Percentiles rank a stretch among this genome's conserved stretches.
Evolutionary conservation across 2,113 vertebrate genomes (phyloP).

Genomic region (Ramphastos sulfuratus): DNA sequence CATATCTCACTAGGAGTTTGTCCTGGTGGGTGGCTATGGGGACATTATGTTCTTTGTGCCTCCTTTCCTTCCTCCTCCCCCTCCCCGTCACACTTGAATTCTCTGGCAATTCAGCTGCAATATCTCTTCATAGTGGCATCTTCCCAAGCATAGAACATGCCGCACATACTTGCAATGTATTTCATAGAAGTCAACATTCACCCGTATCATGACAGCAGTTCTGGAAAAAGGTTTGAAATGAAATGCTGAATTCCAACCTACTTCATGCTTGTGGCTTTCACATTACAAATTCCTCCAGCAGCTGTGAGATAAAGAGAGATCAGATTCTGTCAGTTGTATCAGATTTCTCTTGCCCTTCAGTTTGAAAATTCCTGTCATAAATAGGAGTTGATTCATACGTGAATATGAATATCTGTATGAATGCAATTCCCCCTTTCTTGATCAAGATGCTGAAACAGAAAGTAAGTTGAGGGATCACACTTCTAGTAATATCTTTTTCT

Average conservation of each 20-base stretch:
- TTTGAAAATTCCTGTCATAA: neutral
- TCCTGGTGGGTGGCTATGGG: constrained; percentile 58
- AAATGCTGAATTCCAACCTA: constrained; percentile 20
- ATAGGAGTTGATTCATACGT: neutral
- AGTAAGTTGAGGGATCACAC: neutral
- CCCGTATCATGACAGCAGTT: neutral
- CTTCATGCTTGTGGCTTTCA: constrained; percentile 5
- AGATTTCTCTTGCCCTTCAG: constrained; percentile 7
- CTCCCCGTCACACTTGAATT: neutral
- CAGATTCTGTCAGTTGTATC: neutral
- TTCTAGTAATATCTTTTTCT: neutral
- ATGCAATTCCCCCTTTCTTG: neutral
- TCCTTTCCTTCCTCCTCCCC: constrained; percentile 42
- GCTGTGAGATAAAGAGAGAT: neutral
- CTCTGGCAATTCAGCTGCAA: neutral
- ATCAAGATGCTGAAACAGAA: constrained; percentile 2
- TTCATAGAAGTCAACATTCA: constrained; percentile 35
- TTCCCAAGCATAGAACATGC: constrained; percentile 55
- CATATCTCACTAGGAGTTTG: neutral
- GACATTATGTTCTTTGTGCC: constrained; percentile 60
- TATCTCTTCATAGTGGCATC: constrained; percentile 37
- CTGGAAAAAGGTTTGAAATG: neutral
- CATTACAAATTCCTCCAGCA: constrained; percentile 25
- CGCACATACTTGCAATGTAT: constrained; percentile 41
- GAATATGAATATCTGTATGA: neutral